Evolutionary conservation across 2,113 vertebrate species (phyloP).

Genomic region (Daphoenositta chrysoptera): DNA sequence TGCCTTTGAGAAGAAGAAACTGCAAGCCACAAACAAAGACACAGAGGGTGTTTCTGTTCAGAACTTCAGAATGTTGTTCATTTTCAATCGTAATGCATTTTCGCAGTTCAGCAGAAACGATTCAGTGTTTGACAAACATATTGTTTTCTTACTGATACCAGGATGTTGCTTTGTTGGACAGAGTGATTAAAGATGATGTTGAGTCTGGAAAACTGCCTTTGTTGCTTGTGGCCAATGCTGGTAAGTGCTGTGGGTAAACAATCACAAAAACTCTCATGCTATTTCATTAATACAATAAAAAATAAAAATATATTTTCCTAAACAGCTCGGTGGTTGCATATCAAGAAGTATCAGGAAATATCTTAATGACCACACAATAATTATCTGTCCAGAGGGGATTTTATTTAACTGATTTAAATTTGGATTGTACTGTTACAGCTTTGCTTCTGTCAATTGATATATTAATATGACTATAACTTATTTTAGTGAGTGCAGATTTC

Average conservation of each 20-base stretch:
- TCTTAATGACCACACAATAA: neutral
- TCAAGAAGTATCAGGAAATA: neutral
- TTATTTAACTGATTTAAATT: neutral
- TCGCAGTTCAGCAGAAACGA: neutral
- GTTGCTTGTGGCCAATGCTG: constrained; percentile 92
- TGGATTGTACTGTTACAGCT: neutral
- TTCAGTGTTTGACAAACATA: neutral
- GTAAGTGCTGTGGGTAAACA: constrained; percentile 66
- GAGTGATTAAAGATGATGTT: constrained; percentile 89
- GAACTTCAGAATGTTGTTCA: neutral
- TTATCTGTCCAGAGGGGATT: neutral
- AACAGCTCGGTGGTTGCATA: neutral
- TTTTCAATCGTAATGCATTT: neutral
- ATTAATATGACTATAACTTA: neutral
- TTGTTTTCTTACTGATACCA: constrained; percentile 61
- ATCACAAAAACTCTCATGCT: neutral
- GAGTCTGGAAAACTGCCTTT: constrained; percentile 87
- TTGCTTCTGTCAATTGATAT: neutral
- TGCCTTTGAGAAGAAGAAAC: neutral
- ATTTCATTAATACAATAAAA: neutral
- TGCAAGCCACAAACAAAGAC: neutral
- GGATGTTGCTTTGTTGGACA: constrained; percentile 94
- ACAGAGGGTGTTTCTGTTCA: neutral
- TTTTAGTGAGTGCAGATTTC: neutral
- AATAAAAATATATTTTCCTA: neutral